Conservation (phyloP, 1,140 invertebrate genomes). For the Phenacoccus solenopsis region DNA sequence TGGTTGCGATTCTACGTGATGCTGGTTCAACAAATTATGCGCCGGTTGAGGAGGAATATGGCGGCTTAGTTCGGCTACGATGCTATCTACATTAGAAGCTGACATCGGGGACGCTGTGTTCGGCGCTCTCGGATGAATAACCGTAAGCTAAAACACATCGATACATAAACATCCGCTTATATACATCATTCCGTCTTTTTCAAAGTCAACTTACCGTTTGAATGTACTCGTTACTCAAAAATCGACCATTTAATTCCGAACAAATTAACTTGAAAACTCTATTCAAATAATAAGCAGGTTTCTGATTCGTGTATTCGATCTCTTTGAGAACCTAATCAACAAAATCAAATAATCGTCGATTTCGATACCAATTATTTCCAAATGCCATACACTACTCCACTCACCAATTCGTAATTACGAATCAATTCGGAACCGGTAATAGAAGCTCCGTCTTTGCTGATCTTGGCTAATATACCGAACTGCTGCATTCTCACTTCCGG, state of each 20-base stretch:
- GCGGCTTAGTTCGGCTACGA: slow-evolving; percentile 16
- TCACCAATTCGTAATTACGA: slow-evolving; percentile 66
- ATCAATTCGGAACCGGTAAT: slow-evolving; percentile 73
- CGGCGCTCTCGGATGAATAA: slow-evolving; percentile 55
- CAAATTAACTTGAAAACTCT: slow-evolving; percentile 88
- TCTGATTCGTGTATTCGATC: slow-evolving; percentile 84
- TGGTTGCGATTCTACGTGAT: slow-evolving; percentile 42
- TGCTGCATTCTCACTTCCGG: slow-evolving; percentile 58
- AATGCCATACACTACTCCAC: not conserved
- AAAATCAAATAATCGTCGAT: slow-evolving; percentile 21
- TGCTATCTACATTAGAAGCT: not conserved
- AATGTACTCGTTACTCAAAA: slow-evolving; percentile 87
- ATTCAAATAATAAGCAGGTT: slow-evolving; percentile 87
- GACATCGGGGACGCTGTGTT: not conserved
- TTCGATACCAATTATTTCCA: not conserved
- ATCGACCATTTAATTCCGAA: slow-evolving; percentile 81
- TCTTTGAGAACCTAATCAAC: slow-evolving; percentile 59
- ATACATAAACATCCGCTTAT: slow-evolving; percentile 20
- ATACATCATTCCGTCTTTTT: not conserved
- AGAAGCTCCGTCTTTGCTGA: slow-evolving; percentile 69
- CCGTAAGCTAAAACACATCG: slow-evolving; percentile 46
- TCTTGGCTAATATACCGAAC: slow-evolving; percentile 58
- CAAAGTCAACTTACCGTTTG: slow-evolving; percentile 56
- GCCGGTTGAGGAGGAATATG: slow-evolving; percentile 31
- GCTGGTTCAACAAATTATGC: slow-evolving; percentile 47